phyloP scores from a whole-genome alignment of 2,888 invertebrate genomes.

The Slavum lentiscoides region DNA sequence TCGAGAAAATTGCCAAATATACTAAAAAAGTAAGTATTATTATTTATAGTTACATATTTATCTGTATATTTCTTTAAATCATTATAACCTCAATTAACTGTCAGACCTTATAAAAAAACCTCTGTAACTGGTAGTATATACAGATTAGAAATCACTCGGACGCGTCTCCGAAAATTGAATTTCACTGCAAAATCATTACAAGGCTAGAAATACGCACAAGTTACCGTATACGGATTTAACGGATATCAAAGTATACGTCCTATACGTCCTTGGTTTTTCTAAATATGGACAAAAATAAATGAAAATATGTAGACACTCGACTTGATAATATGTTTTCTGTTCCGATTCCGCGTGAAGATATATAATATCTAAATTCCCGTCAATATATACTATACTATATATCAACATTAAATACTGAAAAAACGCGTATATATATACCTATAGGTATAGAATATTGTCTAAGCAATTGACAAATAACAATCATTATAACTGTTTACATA shows the following conservation, averaged over 20 bases:
- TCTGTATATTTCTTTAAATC: no score
- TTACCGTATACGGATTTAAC: slow-evolving; percentile 25
- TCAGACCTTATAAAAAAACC: not conserved
- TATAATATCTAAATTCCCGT: slow-evolving; percentile 1
- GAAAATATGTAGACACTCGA: slow-evolving; percentile 5
- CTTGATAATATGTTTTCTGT: slow-evolving; percentile 7
- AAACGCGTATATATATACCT: no score
- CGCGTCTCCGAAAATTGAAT: slow-evolving; percentile 9
- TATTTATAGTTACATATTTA: not conserved
- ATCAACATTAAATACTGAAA: no score
- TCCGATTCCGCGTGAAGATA: not conserved
- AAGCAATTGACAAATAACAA: no score
- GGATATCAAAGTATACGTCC: slow-evolving; percentile 8
- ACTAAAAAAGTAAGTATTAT: not conserved
- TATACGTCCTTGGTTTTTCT: slow-evolving; percentile 25
- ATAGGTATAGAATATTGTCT: no score
- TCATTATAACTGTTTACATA: no score
- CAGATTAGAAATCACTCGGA: not conserved
- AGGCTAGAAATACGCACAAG: not conserved
- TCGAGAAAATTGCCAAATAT: not conserved
- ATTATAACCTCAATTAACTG: not conserved
- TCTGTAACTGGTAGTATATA: not conserved
- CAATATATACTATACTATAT: not conserved
- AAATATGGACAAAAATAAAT: slow-evolving; percentile 31
- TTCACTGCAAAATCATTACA: slow-evolving; percentile 8